phyloP scores from a whole-genome alignment of 2,888 invertebrate species.

The Bursaphelenchus okinawaensis region DNA sequence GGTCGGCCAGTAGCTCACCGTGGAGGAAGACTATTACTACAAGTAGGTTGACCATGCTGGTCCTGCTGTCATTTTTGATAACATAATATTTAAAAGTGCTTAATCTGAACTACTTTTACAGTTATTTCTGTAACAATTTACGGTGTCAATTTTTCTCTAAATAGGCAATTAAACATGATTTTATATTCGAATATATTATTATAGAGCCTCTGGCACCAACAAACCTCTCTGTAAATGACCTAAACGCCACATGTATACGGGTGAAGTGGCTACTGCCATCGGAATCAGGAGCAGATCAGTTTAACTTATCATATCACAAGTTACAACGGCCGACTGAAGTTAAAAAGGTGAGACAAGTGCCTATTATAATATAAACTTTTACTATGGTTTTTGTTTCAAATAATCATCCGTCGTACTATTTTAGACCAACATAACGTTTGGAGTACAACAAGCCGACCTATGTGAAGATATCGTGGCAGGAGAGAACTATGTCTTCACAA shows the following conservation, averaged over 20 bases:
- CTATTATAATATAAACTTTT: not conserved
- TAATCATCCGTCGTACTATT: no score
- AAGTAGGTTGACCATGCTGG: constrained; percentile 33
- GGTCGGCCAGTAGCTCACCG: constrained; percentile 47
- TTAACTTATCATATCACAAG: constrained; percentile 26
- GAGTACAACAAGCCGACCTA: constrained; percentile 27
- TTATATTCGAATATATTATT: constrained; percentile 9
- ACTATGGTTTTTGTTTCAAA: no score
- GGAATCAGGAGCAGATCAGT: constrained; percentile 41
- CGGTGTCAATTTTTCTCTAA: no score
- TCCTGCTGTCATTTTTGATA: no score
- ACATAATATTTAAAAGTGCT: not conserved
- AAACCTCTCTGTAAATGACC: constrained; percentile 38
- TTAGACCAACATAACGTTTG: constrained; percentile 16
- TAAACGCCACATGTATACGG: constrained; percentile 41
- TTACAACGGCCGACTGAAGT: not conserved
- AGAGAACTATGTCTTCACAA: constrained; percentile 39
- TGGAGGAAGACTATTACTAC: constrained; percentile 51
- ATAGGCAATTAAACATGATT: not conserved
- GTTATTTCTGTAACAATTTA: no score
- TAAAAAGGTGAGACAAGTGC: not conserved
- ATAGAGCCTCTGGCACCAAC: constrained; percentile 31
- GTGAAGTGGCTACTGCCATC: constrained; percentile 40
- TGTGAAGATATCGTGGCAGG: constrained; percentile 47
- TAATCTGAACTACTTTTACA: no score